Evolutionary conservation across 2,888 invertebrate genomes (phyloP).

Genomic region (Zygaena filipendulae): DNA sequence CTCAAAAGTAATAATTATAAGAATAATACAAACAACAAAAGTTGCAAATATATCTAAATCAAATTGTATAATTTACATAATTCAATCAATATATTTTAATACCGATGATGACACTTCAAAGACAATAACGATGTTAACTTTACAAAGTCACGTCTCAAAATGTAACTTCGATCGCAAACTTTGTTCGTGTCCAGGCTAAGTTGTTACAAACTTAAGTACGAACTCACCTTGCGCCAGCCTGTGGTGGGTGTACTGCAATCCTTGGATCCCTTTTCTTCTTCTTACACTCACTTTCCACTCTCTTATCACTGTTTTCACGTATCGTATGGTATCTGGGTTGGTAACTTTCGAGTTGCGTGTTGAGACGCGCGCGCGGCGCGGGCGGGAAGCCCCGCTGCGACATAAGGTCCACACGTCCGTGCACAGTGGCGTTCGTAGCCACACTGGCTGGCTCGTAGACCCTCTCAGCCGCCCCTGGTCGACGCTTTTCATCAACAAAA

Average conservation of each 20-base stretch:
- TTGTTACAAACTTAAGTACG: too few species aligned
- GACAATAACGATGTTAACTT: too few species aligned
- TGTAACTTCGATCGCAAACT: too few species aligned
- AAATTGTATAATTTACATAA: too few species aligned
- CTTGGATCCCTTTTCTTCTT: constrained; percentile 43
- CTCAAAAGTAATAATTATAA: too few species aligned
- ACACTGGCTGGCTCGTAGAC: constrained; percentile 35
- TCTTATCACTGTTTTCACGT: constrained; percentile 56
- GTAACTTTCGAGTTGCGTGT: constrained; percentile 62
- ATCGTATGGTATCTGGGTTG: constrained; percentile 62
- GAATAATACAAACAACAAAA: too few species aligned
- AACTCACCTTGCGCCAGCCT: too few species aligned
- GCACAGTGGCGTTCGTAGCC: constrained; percentile 35
- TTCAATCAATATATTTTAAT: too few species aligned
- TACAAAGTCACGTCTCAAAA: too few species aligned
- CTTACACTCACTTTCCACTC: constrained; percentile 56
- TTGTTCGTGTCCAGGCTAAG: too few species aligned
- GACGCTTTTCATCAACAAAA: constrained; percentile 49
- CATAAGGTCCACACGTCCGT: constrained; percentile 41
- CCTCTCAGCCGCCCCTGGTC: constrained; percentile 49
- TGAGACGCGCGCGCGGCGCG: constrained; percentile 55
- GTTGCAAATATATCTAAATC: too few species aligned
- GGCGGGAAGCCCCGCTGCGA: constrained; percentile 42
- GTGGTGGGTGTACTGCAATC: constrained; percentile 37
- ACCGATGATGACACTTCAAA: too few species aligned